phyloP scores from a whole-genome alignment of 2,797 vertebrate genomes.

The Emys orbicularis region DNA sequence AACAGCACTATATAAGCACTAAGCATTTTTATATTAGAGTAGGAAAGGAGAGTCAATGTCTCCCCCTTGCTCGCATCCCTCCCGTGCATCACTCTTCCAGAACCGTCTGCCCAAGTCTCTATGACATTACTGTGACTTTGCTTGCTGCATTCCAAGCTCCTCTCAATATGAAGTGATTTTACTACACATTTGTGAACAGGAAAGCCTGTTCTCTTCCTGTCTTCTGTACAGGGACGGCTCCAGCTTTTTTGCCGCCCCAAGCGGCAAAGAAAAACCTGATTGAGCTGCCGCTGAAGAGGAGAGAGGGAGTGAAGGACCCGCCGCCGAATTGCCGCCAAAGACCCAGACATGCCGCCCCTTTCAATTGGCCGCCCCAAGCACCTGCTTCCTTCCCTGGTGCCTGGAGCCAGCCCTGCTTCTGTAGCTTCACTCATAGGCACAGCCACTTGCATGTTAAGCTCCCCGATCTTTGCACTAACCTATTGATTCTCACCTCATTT shows the following conservation, averaged over 20 bases:
- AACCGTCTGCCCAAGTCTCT: not conserved
- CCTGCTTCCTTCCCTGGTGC: no score
- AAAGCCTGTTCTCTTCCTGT: not conserved
- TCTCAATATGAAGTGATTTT: not conserved
- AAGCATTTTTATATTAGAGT: not conserved
- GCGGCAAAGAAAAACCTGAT: no score
- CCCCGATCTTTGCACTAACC: not conserved
- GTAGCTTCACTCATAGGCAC: not conserved
- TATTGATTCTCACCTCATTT: not conserved
- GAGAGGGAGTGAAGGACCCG: no score
- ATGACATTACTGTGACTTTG: not conserved
- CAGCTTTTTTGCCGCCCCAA: no score
- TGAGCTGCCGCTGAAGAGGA: no score
- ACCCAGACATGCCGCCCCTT: no score
- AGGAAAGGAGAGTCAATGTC: not conserved
- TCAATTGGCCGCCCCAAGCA: no score
- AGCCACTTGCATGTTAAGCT: fast-evolving
- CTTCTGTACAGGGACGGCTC: not conserved
- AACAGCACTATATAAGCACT: not conserved
- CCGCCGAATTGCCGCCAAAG: no score
- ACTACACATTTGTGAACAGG: not conserved
- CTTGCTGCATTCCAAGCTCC: not conserved
- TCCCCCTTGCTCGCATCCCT: not conserved
- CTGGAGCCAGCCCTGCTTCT: not conserved
- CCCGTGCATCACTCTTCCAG: fast-evolving